Base-by-base conservation (phyloP, 2,797 vertebrate genomes). In the Loriculus beryllinus region DNA sequence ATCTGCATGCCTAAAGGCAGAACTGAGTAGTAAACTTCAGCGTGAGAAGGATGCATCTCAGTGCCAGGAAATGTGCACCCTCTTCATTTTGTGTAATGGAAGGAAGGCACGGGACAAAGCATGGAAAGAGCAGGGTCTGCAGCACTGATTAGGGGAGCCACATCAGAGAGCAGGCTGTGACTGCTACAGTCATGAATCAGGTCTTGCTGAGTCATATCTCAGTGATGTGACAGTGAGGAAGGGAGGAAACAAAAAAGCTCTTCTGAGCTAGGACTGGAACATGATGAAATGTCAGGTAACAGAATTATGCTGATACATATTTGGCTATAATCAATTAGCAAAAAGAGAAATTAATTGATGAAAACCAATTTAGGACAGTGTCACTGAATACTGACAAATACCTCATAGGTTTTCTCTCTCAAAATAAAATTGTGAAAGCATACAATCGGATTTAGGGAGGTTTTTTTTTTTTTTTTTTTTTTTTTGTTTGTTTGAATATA, bases 161-260 rank as follows among this genome's bases (percentile, higher is more conserved):
- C 9, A 0, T 22, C 7, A 0, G 8, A 29, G 6, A 40, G 75
- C 2, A 0, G 22, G 22, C 13, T 78, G 56, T 13, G 47, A 60
- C 26, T 57, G 68, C 79, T 43, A 7, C 21, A 12, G 15, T 17
- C 0, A 0, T 33, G 49, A 59, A 12, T 57, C 21, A 11, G 57
- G 28, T 33, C 3, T 0, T 33, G 62, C 35, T 42, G 54, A 12
- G 16, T 47, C 39, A 10, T n/a, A 3, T 31, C 21, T 31, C 70
- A 40, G 45, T 12, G 76, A 12, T 0, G 2, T 19, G 31, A 43
- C 48, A 47, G 6, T 3, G 74, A 57, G 25, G 74, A 57, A 57
- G n/a, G 23, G 33, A 39, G n/a, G 33, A 10, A 43, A 54, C n/a
- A 72, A 45, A 8, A 0, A 15, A 4, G n/a, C 31, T 17, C 40